Evolutionary conservation across 2,797 vertebrate genomes (phyloP).

Genomic region (Poecilia velifera): DNA sequence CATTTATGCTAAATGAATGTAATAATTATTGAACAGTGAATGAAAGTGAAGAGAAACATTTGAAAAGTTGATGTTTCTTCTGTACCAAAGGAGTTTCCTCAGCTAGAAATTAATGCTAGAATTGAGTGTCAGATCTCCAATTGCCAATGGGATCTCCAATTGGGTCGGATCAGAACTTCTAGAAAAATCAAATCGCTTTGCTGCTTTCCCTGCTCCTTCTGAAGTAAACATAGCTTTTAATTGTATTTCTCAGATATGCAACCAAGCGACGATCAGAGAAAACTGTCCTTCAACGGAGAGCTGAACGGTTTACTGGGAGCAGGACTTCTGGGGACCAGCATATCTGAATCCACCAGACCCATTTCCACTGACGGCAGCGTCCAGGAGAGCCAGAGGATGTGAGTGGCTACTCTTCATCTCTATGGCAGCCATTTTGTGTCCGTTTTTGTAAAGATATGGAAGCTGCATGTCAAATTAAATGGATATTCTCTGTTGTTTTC

Average conservation of each 20-base stretch:
- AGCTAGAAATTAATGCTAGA: too few relatives aligned
- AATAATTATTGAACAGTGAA: too few relatives aligned
- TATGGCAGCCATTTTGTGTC: neutral
- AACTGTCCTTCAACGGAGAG: conserved; percentile 91
- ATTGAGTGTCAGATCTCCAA: too few relatives aligned
- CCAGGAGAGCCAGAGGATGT: conserved; percentile 94
- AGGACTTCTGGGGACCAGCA: conserved; percentile 81
- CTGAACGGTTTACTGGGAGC: conserved; percentile 92
- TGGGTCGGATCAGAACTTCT: neutral
- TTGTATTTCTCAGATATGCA: conserved; percentile 69
- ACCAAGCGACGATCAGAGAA: conserved; percentile 82
- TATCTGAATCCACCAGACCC: conserved; percentile 82
- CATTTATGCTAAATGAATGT: too few relatives aligned
- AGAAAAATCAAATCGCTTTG: neutral
- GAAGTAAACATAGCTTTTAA: neutral
- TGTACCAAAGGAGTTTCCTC: too few relatives aligned
- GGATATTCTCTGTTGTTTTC: conserved; percentile 17
- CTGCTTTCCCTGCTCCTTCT: neutral
- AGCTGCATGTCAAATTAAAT: neutral
- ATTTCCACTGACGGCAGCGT: conserved; percentile 80
- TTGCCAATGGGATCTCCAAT: neutral
- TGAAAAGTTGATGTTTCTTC: too few relatives aligned
- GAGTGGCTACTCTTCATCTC: conserved; percentile 54
- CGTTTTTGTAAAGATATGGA: neutral
- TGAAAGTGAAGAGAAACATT: too few relatives aligned